Evolutionary conservation across 1,140 invertebrate species (phyloP), one percentile per base, ranked within the genome.

Genomic region (Drosophila mayri): DNA sequence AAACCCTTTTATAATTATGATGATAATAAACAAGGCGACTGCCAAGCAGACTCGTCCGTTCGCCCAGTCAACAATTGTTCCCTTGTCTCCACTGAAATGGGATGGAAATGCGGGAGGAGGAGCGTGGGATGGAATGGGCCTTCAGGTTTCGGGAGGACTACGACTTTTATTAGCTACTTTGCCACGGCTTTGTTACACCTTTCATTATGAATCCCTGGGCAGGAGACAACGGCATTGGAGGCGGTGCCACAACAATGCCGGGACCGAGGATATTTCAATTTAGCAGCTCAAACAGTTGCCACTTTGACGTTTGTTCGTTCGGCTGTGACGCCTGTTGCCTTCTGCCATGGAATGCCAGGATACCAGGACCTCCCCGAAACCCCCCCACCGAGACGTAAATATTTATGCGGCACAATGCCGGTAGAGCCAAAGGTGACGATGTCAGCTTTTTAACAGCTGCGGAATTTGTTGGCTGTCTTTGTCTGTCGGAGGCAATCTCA

Each of bases 1-100:
- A 87, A 87, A 88, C 85, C 84, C 80, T 87, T 87, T 88, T 87
- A 88, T 88, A 87, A 87, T 87, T 87, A 87, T 87, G 84, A 87
- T 84, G 84, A 87, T 80, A 88, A 87, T 87, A 87, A 87, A 88
- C 84, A 87, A 84, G 80, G 70, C 57, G 60, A 71, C 68, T 60
- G 50, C 43, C 64, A 28, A 40, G 35, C 52, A 43, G 57, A 40
- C 54, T 50, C 49, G 49, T 50, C 47, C 47, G 54, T 55, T 12
- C 52, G 35, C 50, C 57, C 63, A 55, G 62, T 49, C 55, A 66
- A 43, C 73, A 76, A 76, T 76, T 76, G 72, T 76, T 77, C 73
- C 44, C 57, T 61, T 41, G 61, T 59, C 46, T 66, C 57, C 54
- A 41, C 52, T 25, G 67, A 73, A 37, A 3, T 73, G 67, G 70